These are phyloP conservation scores for Metopolophium dirhodum DNA, from an alignment of 1,140 invertebrate species.

Conservation along the genomic window DNA sequence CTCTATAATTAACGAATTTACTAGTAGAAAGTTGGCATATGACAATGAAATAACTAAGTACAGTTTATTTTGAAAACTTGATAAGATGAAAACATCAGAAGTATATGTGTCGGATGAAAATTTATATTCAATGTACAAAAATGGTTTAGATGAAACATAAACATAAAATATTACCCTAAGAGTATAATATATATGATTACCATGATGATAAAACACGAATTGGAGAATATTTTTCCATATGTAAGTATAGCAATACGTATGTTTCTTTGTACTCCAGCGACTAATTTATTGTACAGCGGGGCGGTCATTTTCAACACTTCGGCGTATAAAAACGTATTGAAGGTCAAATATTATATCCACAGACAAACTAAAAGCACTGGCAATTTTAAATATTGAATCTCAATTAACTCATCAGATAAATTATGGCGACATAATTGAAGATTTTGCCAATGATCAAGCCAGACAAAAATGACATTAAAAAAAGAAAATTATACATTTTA, in stretches of 20 bases:
- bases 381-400: too few relatives aligned
- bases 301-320: slow-evolving; percentile 12
- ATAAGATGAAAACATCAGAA: neutral
- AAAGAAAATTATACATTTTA: too few relatives aligned
- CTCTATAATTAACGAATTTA: neutral
- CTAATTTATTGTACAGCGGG: neutral
- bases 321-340: neutral
- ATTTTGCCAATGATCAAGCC: too few relatives aligned
- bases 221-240: neutral
- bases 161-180: slow-evolving; percentile 4
- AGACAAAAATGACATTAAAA: too few relatives aligned
- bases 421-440: too few relatives aligned
- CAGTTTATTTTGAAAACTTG: neutral
- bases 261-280: neutral
- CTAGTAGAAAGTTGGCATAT: slow-evolving; percentile 34
- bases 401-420: too few relatives aligned
- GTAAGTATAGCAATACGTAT: too few relatives aligned
- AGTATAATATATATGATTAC: neutral
- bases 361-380: neutral
- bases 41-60: slow-evolving; percentile 1
- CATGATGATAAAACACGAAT: neutral
- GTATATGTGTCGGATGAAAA: neutral
- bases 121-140: slow-evolving; percentile 13
- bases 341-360: neutral
- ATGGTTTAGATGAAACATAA: neutral